phyloP scores from a whole-genome alignment of 2,113 vertebrate genomes.

The Tragelaphus imberbis region DNA sequence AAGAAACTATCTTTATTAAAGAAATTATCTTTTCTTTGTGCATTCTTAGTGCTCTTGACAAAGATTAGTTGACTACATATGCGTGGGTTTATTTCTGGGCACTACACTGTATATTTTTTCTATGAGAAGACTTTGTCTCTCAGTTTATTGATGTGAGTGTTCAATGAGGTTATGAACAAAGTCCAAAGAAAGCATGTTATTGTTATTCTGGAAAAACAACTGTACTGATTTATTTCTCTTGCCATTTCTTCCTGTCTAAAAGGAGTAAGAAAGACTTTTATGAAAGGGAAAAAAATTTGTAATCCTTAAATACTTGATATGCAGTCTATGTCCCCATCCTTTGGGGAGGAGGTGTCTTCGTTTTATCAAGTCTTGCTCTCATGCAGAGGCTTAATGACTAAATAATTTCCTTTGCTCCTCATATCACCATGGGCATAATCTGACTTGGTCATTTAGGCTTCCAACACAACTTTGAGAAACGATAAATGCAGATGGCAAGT shows the following conservation, averaged over 20 bases:
- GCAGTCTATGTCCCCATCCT: background rate
- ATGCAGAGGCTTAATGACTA: background rate
- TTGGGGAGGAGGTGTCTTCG: background rate
- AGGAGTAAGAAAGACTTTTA: background rate
- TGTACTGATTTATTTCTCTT: background rate
- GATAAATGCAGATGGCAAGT: background rate
- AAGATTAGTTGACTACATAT: background rate
- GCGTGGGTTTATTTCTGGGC: background rate
- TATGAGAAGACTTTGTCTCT: background rate
- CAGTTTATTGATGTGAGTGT: background rate
- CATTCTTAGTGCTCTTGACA: background rate
- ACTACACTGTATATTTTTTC: background rate
- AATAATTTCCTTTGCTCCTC: background rate
- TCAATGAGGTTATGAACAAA: background rate
- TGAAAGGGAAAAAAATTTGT: background rate
- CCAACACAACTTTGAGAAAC: background rate
- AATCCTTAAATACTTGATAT: background rate
- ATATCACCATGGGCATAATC: background rate
- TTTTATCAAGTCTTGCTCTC: background rate
- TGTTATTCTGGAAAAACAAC: constrained; percentile 2
- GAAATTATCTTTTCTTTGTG: background rate
- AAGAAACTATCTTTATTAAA: background rate
- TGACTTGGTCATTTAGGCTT: background rate
- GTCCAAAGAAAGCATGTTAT: background rate
- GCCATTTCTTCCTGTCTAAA: background rate